A percentile compares a stretch with the other conserved stretches of the same genome.
phyloP scores from a whole-genome alignment of 2,797 vertebrate species.

The Pithecia hirsuta region DNA sequence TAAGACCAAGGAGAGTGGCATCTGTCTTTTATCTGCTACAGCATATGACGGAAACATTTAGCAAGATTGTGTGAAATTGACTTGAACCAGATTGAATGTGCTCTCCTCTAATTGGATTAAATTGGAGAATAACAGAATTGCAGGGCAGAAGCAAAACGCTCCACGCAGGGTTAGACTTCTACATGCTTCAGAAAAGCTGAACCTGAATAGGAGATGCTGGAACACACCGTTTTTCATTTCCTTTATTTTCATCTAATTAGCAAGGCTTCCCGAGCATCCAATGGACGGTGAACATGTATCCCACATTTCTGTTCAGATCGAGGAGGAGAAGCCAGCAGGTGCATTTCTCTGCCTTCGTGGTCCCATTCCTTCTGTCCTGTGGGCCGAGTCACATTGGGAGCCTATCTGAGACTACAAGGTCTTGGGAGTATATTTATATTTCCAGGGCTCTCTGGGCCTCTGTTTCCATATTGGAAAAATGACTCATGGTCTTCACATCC shows the following conservation, averaged over 20 bases:
- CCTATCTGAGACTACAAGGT: neutral
- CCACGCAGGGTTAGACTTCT: neutral
- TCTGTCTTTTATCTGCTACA: neutral
- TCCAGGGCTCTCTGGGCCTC: neutral
- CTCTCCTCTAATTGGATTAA: neutral
- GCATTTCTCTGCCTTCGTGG: neutral
- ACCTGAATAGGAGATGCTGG: neutral
- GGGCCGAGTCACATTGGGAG: neutral
- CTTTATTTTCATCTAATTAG: neutral
- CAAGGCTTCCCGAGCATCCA: neutral
- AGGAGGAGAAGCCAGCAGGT: neutral
- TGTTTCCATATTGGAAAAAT: neutral
- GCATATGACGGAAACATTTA: neutral
- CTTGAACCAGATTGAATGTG: neutral
- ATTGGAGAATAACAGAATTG: neutral
- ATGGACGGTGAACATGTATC: neutral
- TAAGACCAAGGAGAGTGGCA: neutral
- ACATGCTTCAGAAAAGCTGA: neutral
- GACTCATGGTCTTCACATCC: neutral
- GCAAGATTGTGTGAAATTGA: neutral
- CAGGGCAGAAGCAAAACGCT: neutral
- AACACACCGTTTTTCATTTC: neutral
- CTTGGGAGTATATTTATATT: neutral
- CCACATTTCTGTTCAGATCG: neutral
- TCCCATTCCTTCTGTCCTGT: rapidly evolving